Evolutionary conservation across 2,888 invertebrate genomes (phyloP).

Genomic region (Willowsia nigromaculata): DNA sequence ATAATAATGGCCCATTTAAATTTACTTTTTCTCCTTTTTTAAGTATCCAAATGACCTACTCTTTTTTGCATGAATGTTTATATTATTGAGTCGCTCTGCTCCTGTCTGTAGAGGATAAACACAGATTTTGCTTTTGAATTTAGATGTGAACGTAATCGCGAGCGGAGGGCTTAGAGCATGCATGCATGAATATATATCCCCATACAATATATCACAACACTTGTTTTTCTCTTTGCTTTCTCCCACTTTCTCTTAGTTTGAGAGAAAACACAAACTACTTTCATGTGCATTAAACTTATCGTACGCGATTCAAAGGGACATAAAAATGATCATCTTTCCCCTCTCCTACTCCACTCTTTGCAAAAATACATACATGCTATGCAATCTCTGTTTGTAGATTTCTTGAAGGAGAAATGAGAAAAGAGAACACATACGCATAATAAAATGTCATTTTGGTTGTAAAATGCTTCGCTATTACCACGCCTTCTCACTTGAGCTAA

Average conservation of each 20-base stretch:
- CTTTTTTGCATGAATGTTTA: neutral
- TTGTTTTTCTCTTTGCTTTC: neutral
- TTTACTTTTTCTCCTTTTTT: slow-evolving; percentile 4
- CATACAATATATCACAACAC: neutral
- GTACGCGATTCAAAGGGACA: neutral
- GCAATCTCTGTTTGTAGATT: neutral
- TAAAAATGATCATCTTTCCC: neutral
- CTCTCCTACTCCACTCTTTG: neutral
- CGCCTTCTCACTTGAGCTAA: slow-evolving; percentile 59
- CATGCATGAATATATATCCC: neutral
- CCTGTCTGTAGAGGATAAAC: neutral
- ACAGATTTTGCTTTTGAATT: neutral
- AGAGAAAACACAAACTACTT: neutral
- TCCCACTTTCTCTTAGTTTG: neutral
- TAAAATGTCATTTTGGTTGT: slow-evolving; percentile 59
- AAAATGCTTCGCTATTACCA: slow-evolving; percentile 56
- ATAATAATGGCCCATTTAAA: slow-evolving; percentile 40
- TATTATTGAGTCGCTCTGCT: neutral
- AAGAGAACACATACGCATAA: slow-evolving; percentile 16
- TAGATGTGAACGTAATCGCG: neutral
- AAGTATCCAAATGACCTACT: slow-evolving; percentile 10
- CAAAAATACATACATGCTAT: neutral
- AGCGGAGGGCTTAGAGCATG: neutral
- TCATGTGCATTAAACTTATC: neutral
- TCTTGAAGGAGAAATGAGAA: neutral